phyloP scores from a whole-genome alignment of 1,140 invertebrate species.

The Scaptodrosophila lebanonensis region DNA sequence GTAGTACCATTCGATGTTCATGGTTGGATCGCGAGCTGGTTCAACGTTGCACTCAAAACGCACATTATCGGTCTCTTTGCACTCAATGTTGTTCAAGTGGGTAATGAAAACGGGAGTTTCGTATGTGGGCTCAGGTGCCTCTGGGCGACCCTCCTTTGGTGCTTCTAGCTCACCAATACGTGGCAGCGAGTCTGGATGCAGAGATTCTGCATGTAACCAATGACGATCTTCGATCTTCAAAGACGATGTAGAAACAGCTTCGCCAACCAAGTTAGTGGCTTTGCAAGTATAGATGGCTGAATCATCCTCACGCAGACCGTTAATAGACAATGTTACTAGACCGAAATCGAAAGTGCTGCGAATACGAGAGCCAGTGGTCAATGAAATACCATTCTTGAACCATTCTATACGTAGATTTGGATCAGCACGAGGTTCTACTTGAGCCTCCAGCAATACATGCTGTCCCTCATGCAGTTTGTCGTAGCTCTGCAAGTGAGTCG shows the following conservation, averaged over 20 bases:
- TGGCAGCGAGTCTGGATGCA: constrained; percentile 93
- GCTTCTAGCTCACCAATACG: constrained; percentile 92
- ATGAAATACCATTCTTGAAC: constrained; percentile 93
- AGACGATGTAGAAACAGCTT: constrained; percentile 93
- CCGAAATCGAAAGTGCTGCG: constrained; percentile 96
- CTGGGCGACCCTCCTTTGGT: constrained; percentile 81
- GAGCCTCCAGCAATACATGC: constrained; percentile 94
- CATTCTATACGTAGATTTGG: constrained; percentile 93
- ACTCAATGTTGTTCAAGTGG: constrained; percentile 93
- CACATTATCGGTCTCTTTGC: constrained; percentile 92
- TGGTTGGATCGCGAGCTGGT: constrained; percentile 94
- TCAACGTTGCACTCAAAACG: constrained; percentile 97
- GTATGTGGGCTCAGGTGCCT: constrained; percentile 85
- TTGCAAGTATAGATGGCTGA: constrained; percentile 96
- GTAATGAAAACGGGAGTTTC: constrained; percentile 93
- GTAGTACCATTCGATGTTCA: constrained; percentile 94
- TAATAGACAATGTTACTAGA: constrained; percentile 93
- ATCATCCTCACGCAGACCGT: constrained; percentile 90
- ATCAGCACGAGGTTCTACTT: constrained; percentile 97
- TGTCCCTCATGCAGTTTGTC: constrained; percentile 93
- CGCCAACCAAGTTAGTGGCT: constrained; percentile 91
- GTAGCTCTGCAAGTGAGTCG: constrained; percentile 91
- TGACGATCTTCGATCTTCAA: constrained; percentile 93
- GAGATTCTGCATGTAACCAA: constrained; percentile 90
- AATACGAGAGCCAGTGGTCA: constrained; percentile 89